Evolutionary conservation across 2,888 invertebrate species (phyloP).

Genomic region (Cremastinae sp.): DNA sequence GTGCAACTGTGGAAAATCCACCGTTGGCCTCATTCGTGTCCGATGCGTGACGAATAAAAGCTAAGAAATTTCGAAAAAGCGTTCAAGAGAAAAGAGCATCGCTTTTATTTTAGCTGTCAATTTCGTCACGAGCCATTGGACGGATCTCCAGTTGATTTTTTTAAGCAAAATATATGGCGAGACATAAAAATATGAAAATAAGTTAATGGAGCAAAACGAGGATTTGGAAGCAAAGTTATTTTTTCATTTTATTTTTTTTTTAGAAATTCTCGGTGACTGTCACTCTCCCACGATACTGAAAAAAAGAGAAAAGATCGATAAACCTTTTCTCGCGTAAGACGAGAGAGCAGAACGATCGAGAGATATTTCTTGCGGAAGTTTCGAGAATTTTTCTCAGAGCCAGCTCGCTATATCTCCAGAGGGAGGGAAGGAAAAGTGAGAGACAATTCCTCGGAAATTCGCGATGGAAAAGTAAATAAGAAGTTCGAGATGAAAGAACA

Average conservation of each 20-base stretch:
- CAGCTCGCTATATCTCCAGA: no score
- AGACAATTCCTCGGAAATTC: neutral
- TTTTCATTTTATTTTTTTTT: constrained; percentile 3
- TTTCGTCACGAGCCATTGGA: constrained; percentile 2
- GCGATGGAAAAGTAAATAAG: neutral
- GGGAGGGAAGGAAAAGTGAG: neutral
- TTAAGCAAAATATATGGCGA: neutral
- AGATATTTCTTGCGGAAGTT: constrained; percentile 19
- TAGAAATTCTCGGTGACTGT: constrained; percentile 18
- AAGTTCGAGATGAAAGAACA: neutral
- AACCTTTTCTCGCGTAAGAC: constrained; percentile 4
- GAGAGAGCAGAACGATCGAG: constrained; percentile 9
- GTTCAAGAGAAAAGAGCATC: neutral
- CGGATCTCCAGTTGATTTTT: constrained; percentile 1
- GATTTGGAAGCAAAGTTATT: neutral
- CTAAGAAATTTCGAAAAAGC: neutral
- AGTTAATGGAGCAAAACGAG: constrained; percentile 39
- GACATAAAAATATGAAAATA: constrained; percentile 24
- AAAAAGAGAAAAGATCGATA: constrained; percentile 21
- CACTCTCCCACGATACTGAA: constrained; percentile 46
- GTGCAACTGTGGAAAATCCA: constrained; percentile 34
- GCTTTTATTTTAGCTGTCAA: neutral
- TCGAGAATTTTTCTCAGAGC: constrained; percentile 9
- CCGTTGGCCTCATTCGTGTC: constrained; percentile 39
- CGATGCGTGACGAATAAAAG: constrained; percentile 8